A percentile compares a stretch with the other conserved stretches of the same genome.
Evolutionary conservation across 2,888 invertebrate species (phyloP).

Genomic region (Drosophila imparisetae): DNA sequence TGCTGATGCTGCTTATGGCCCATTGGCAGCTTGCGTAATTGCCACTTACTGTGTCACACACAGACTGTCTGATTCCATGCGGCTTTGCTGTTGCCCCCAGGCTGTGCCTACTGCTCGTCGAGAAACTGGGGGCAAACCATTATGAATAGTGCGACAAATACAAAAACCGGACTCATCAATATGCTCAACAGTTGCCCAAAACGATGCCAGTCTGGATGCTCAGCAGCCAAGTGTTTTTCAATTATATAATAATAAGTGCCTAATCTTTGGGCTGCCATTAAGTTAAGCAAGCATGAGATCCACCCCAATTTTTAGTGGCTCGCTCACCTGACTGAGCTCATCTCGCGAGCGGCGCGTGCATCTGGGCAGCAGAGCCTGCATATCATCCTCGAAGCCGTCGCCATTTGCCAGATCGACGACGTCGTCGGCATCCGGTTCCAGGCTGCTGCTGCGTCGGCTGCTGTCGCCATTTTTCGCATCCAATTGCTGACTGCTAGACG

Average conservation of each 20-base stretch:
- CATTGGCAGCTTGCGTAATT: slow-evolving; percentile 69
- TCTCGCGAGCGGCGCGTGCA: slow-evolving; percentile 83
- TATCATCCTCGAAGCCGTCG: slow-evolving; percentile 84
- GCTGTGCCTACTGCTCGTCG: neutral
- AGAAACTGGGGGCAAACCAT: neutral
- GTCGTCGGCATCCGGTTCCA: slow-evolving; percentile 61
- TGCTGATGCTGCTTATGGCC: slow-evolving; percentile 22
- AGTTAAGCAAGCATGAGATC: neutral
- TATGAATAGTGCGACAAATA: slow-evolving; percentile 41
- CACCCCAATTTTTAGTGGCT: neutral
- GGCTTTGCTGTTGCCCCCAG: slow-evolving; percentile 8
- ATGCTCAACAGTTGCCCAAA: slow-evolving; percentile 45
- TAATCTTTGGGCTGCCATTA: neutral
- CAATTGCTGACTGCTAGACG: slow-evolving; percentile 43
- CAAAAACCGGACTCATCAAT: slow-evolving; percentile 41
- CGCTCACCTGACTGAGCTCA: slow-evolving; percentile 85
- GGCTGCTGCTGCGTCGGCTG: slow-evolving; percentile 63
- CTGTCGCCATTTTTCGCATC: slow-evolving; percentile 51
- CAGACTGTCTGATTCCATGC: slow-evolving; percentile 1
- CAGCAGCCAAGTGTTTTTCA: slow-evolving; percentile 19
- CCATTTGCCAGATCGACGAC: slow-evolving; percentile 79
- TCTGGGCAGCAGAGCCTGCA: slow-evolving; percentile 84
- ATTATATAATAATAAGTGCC: slow-evolving; percentile 2
- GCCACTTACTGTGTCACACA: slow-evolving; percentile 44
- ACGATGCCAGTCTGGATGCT: neutral